Percentiles rank a stretch among this genome's conserved stretches.
Conservation (phyloP, 2,797 vertebrate genomes). For the Pelobates cultripes region DNA sequence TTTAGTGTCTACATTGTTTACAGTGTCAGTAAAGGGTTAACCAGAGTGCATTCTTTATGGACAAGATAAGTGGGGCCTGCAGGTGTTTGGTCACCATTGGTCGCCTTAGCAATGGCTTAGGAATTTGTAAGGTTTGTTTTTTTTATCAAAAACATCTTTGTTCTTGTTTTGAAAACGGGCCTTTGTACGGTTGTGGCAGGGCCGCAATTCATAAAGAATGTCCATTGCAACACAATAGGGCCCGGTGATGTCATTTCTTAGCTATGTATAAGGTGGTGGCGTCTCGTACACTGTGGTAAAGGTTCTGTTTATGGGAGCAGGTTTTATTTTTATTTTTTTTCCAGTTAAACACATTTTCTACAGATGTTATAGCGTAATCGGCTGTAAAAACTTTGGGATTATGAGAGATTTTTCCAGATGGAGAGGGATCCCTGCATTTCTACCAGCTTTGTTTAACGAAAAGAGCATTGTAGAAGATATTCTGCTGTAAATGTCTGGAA, state of each 20-base stretch:
- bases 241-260: conserved; percentile 66
- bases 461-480: no score
- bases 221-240: conserved; percentile 65
- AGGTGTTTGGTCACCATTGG: conserved; percentile 14
- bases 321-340: not conserved
- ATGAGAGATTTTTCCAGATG: no score
- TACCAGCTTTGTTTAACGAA: no score
- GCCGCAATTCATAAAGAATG: conserved; percentile 64
- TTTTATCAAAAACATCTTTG: conserved; percentile 6
- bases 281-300: conserved; percentile 23
- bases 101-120: conserved; percentile 24
- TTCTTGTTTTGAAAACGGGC: conserved; percentile 41
- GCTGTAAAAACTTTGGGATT: not conserved
- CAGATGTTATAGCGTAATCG: conserved; percentile 14
- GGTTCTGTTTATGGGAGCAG: conserved; percentile 17
- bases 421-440: no score
- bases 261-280: conserved; percentile 63
- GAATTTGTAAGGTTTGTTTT: conserved; percentile 22
- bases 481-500: no score
- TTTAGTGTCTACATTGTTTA: conserved; percentile 2
- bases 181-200: conserved; percentile 37
- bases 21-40: conserved; percentile 23
- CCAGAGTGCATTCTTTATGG: conserved; percentile 21
- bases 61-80: conserved; percentile 8
- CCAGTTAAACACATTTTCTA: not conserved